These are phyloP conservation scores for Brachionichthys hirsutus DNA, from an alignment of 2,113 vertebrate genomes.

Conservation along the genomic window DNA sequence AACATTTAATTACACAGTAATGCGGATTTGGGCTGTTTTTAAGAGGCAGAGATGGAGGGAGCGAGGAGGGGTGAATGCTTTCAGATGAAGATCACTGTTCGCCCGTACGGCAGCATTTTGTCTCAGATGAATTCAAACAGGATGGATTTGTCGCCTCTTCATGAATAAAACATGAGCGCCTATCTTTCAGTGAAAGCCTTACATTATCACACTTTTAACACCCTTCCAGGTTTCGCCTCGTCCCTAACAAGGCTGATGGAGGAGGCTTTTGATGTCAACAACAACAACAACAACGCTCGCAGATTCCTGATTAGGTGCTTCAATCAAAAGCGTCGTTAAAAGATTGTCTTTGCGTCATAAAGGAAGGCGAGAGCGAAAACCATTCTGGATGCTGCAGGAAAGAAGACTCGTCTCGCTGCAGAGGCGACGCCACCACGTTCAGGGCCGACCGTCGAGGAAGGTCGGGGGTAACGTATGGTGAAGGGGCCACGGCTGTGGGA, in stretches of 20 bases:
- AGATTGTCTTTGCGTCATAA: too few relatives aligned
- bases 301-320: too few relatives aligned
- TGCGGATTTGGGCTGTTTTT: conserved; percentile 48
- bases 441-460: conserved; percentile 34
- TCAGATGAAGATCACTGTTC: conserved; percentile 49
- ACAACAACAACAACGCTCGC: too few relatives aligned
- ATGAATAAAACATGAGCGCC: conserved; percentile 15
- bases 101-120: conserved; percentile 19
- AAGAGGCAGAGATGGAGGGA: conserved; percentile 7
- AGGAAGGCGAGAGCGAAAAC: too few relatives aligned
- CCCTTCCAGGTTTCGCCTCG: conserved; percentile 7
- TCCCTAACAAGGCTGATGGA: conserved; percentile 7
- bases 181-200: conserved; percentile 21
- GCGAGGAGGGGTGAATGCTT: conserved; percentile 44
- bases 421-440: background rate
- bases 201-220: conserved; percentile 26
- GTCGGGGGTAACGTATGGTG: conserved; percentile 42
- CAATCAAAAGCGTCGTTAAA: too few relatives aligned
- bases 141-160: conserved; percentile 47
- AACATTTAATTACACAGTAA: conserved; percentile 52
- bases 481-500: conserved; percentile 41
- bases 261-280: too few relatives aligned
- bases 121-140: conserved; percentile 25
- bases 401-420: too few relatives aligned
- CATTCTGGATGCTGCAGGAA: too few relatives aligned